These are phyloP conservation scores for Petrocephalus zakoni DNA, from an alignment of 2,113 vertebrate species.

Conservation along the genomic window DNA sequence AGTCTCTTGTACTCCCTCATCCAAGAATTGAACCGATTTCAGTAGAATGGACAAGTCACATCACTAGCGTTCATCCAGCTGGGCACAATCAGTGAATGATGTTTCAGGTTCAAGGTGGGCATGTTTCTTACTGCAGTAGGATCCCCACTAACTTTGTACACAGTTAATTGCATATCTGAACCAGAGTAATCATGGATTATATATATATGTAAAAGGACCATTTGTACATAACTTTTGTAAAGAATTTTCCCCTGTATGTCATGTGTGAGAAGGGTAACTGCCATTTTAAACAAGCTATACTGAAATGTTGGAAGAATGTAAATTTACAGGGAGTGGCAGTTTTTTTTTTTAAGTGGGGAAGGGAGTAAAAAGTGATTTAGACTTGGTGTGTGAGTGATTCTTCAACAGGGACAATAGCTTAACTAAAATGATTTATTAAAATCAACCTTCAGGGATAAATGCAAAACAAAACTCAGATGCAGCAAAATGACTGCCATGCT, in stretches of 20 bases:
- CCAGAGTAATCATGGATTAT: slow-evolving; percentile 7
- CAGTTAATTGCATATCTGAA: slow-evolving; percentile 9
- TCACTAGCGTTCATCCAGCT: not conserved
- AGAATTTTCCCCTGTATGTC: slow-evolving; percentile 28
- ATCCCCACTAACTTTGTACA: not conserved
- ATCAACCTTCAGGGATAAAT: not conserved
- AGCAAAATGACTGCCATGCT: not conserved
- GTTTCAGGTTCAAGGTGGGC: not conserved
- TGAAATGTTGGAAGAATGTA: slow-evolving; percentile 58
- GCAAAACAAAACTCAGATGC: not conserved
- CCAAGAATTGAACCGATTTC: not conserved
- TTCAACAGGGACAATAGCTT: not conserved
- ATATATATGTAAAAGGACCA: slow-evolving; percentile 24
- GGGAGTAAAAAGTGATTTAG: slow-evolving; percentile 9
- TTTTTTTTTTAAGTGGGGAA: slow-evolving; percentile 23
- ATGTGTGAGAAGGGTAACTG: slow-evolving; percentile 16
- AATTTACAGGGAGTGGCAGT: slow-evolving; percentile 43
- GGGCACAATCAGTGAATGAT: not conserved
- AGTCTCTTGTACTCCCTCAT: slow-evolving; percentile 2
- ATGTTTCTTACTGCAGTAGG: not conserved
- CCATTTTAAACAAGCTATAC: slow-evolving; percentile 51
- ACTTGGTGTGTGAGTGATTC: slow-evolving; percentile 1
- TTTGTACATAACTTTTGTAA: slow-evolving; percentile 51
- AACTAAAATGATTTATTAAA: slow-evolving; percentile 8
- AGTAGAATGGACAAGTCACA: not conserved